phyloP scores from a whole-genome alignment of 2,888 invertebrate species.

The Galerucella calmariensis region DNA sequence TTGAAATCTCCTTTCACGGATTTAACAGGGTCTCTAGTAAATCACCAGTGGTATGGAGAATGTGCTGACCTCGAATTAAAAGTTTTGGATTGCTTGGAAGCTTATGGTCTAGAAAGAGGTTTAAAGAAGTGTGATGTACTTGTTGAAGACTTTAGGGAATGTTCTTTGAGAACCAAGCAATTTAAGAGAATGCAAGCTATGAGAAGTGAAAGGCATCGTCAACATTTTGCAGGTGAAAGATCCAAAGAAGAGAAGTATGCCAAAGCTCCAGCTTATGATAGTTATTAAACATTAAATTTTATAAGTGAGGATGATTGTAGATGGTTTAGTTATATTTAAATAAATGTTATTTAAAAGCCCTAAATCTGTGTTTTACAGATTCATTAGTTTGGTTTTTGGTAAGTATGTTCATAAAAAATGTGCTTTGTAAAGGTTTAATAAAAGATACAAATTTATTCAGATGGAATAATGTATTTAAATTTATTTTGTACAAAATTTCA shows the following conservation, averaged over 20 bases:
- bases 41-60: conserved; percentile 73
- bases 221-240: conserved; percentile 71
- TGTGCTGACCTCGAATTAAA: conserved; percentile 78
- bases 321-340: conserved; percentile 20
- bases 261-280: conserved; percentile 69
- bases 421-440: background rate
- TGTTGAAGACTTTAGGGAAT: conserved; percentile 79
- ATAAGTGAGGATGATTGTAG: conserved; percentile 20
- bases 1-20: conserved; percentile 79
- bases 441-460: background rate
- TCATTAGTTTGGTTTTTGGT: background rate
- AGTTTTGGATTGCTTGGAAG: conserved; percentile 82
- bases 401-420: too few species aligned
- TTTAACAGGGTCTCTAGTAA: conserved; percentile 73
- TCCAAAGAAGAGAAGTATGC: conserved; percentile 69
- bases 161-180: conserved; percentile 72
- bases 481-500: conserved; percentile 59
- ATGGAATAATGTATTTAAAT: conserved; percentile 41
- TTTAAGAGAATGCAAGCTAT: conserved; percentile 72
- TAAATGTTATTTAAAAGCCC: conserved; percentile 8
- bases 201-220: conserved; percentile 71
- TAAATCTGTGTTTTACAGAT: background rate
- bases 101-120: conserved; percentile 79
- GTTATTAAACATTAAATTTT: conserved; percentile 64
- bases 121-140: conserved; percentile 71